Conservation (phyloP, 1,140 invertebrate genomes). For the Colletes gigas region DNA sequence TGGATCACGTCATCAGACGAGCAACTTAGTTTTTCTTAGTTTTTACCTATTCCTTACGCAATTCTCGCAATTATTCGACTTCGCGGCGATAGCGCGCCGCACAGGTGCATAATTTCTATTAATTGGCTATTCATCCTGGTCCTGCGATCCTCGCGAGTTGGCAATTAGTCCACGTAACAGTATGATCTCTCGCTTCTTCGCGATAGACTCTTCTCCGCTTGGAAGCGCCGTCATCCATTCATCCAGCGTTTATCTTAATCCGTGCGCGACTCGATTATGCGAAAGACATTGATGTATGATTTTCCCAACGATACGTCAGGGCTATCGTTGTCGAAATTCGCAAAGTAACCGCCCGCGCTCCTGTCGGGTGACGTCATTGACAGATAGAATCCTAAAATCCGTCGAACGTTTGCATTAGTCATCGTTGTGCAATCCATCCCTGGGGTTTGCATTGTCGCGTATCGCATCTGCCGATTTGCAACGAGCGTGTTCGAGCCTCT, state of each 20-base stretch:
- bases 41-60: conserved; percentile 25
- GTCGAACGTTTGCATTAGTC: not conserved
- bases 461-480: conserved; percentile 49
- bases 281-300: conserved; percentile 43
- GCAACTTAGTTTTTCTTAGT: not conserved
- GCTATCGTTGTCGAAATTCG: conserved; percentile 11
- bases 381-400: conserved; percentile 19
- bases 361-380: not conserved
- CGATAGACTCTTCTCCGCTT: not conserved
- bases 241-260: not conserved
- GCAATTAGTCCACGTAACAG: not conserved
- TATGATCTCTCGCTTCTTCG: conserved; percentile 10
- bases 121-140: conserved; percentile 12
- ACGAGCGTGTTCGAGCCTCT: not conserved
- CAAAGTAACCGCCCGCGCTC: not conserved
- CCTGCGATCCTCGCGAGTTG: not conserved
- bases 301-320: not conserved
- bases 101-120: conserved; percentile 4
- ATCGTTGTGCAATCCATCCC: conserved; percentile 26
- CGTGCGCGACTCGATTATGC: conserved; percentile 5
- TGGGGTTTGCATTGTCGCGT: conserved; percentile 26
- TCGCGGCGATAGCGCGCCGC: not conserved
- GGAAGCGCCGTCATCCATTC: not conserved
- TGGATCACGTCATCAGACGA: not conserved
- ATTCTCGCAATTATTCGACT: not conserved